Base-by-base conservation (phyloP, 2,797 vertebrate genomes). In the Karalla daura region DNA sequence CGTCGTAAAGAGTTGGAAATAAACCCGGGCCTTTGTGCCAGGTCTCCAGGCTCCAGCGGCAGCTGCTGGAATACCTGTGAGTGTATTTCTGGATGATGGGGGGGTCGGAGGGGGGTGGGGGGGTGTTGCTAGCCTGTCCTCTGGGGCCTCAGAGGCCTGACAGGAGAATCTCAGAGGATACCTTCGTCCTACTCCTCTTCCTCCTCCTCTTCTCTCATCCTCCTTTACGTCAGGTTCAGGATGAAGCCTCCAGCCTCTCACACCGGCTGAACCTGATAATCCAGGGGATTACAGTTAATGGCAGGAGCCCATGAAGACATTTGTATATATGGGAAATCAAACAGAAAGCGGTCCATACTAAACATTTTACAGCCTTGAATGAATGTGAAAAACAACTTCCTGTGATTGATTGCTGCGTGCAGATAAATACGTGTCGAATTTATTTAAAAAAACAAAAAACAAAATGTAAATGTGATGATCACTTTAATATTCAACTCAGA, bases 201-300 rank as follows among this genome's bases (percentile, higher is more conserved):
- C 20, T 17, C 24, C 28, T 58, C 41, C 13, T 3, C 35, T 36
- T 47, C 58, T 50, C 39, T 44, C 27, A n/a, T 39, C 64, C 44
- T 17, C 35, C 28, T 9, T 32, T 9, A 47, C 17, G 7, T 66
- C 36, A 33, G 4, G 63, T 77, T 81, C 62, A 43, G 45, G 63
- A 67, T 59, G 60, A n/a, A 64, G 64, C 52, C 59, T 52, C 55
- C 37, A 25, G 68, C 50, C 45, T 58, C 21, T 72, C 24, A 55
- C 54, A 24, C 53, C 52, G 41, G 27, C 43, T 54, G 41, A 35
- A 27, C 13, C 5, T 66, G 11, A 41, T 77, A 66, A 71, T 76
- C 55, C 33, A 21, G 2, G 23, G 49, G 59, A 61, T 74, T 63
- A 73, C 45, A 60, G 37, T 60, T 39, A 68, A 27, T 17, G 51